Percentiles rank a stretch among this genome's conserved stretches.
phyloP scores from a whole-genome alignment of 2,113 vertebrate species.

The Acrocephalus kingi region DNA sequence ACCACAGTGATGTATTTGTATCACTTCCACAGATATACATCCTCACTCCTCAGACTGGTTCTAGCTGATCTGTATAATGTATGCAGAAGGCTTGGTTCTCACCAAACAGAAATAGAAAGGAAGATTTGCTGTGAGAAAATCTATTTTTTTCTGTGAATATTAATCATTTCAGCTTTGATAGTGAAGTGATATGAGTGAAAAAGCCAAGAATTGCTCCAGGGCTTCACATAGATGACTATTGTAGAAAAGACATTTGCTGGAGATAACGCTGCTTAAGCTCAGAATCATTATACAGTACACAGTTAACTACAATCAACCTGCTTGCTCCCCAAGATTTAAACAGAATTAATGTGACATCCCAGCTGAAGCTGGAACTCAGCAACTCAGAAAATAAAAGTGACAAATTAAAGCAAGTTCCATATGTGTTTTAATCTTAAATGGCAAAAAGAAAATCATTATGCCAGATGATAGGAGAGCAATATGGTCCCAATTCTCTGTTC shows the following conservation, averaged over 20 bases:
- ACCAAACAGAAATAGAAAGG: conserved; percentile 51
- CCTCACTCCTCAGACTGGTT: background rate
- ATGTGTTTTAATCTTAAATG: conserved; percentile 65
- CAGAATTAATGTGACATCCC: conserved; percentile 58
- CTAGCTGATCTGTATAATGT: conserved; percentile 40
- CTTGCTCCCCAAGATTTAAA: conserved; percentile 48
- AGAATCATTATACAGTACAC: conserved; percentile 42
- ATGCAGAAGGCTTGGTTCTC: conserved; percentile 48
- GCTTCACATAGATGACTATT: conserved; percentile 58
- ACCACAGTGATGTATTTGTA: background rate
- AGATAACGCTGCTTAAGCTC: conserved; percentile 61
- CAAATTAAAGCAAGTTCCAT: conserved; percentile 66
- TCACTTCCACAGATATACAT: background rate
- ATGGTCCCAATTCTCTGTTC: conserved; percentile 35
- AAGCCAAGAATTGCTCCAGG: conserved; percentile 58
- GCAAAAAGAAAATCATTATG: conserved; percentile 51
- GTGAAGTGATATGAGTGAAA: conserved; percentile 51
- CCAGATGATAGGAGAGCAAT: conserved; percentile 54
- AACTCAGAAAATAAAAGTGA: conserved; percentile 59
- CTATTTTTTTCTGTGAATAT: conserved; percentile 62
- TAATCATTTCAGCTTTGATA: conserved; percentile 67
- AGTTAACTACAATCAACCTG: conserved; percentile 50
- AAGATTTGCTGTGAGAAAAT: conserved; percentile 44
- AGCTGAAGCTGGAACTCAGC: conserved; percentile 39
- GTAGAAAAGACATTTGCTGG: conserved; percentile 54